Base-by-base conservation (phyloP, 2,888 invertebrate species). In the Drosophila peninsularis region DNA sequence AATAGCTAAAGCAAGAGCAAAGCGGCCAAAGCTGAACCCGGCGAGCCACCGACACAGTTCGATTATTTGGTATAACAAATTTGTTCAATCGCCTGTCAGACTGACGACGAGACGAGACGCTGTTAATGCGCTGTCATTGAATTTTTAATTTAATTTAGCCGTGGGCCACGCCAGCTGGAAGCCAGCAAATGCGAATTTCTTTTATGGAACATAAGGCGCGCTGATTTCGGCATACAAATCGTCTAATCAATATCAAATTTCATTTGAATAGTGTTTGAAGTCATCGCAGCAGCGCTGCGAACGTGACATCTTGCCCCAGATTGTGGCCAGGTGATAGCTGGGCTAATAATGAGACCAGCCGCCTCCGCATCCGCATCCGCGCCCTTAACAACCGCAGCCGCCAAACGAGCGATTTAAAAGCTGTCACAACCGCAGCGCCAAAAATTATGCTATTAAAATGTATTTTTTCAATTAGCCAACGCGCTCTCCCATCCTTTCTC, bases 111-210 rank as follows among this genome's bases (percentile, higher is more conserved):
- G 62, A 58, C 57, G 60, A 44, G 60, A 53, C 44, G 65, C 61
- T 49, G 68, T 61, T 78, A 81, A 82, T 82, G 72, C 44, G 56
- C 45, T 78, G 57, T 61, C 77, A 79, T 82, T 80, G 82, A 82
- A 77, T 80, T 82, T 82, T 82, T 80, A 82, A 82, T 82, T 82
- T 81, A 82, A 82, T 82, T 80, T 79, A 63, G 77, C 77, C 71
- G 65, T 62, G 68, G 75, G 77, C 66, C 37, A 49, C 64, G 42
- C 34, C 39, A 47, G 42, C 47, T 13, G 45, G 34, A 6, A 37
- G 14, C 36, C 55, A 64, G 68, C 70, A 61, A 55, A 30, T 30
- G 7, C 82, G n/a, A 80, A 82, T 82, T 82, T 80, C 55, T 68
- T 80, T 78, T 78, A 82, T 78, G 75, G 78, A 80, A 80, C 64